Conservation (phyloP, 35 echinoderm and acorn worm species). For the Ptychodera flava region DNA sequence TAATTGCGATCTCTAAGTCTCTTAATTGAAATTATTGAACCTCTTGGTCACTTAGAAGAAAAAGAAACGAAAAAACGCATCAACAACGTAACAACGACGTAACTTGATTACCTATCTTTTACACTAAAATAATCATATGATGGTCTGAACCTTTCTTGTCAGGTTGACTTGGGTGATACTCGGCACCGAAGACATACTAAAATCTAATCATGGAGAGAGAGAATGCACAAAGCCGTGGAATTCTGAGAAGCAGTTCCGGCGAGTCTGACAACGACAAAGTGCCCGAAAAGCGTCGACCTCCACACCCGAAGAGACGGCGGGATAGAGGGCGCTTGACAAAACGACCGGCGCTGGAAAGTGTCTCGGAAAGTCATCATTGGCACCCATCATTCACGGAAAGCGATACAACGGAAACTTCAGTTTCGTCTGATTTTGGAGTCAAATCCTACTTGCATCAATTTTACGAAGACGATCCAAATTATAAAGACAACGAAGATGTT, state of each 20-base stretch:
- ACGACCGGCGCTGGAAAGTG: slow-evolving; percentile 82
- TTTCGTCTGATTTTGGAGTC: slow-evolving; percentile 74
- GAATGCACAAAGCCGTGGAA: not conserved
- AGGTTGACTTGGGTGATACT: no score
- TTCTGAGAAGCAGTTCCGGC: not conserved
- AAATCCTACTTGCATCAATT: slow-evolving; percentile 94
- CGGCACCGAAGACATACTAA: no score
- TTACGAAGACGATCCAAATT: slow-evolving; percentile 79
- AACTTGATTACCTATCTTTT: no score
- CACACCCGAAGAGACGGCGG: not conserved
- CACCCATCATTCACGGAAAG: slow-evolving; percentile 18
- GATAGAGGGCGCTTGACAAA: slow-evolving; percentile 25
- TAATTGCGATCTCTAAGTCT: no score
- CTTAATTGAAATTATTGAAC: no score
- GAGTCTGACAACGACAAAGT: not conserved
- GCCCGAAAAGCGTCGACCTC: not conserved
- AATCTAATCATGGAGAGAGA: not conserved
- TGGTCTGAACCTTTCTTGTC: no score
- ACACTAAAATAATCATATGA: no score
- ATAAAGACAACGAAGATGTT: slow-evolving; percentile 26
- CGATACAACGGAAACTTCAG: slow-evolving; percentile 62
- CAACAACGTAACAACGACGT: no score
- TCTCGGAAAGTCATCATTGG: slow-evolving; percentile 46
- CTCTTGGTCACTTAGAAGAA: no score
- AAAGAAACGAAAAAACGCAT: no score